phyloP scores from a whole-genome alignment of 2,113 vertebrate species.

The Anhinga rufa region DNA sequence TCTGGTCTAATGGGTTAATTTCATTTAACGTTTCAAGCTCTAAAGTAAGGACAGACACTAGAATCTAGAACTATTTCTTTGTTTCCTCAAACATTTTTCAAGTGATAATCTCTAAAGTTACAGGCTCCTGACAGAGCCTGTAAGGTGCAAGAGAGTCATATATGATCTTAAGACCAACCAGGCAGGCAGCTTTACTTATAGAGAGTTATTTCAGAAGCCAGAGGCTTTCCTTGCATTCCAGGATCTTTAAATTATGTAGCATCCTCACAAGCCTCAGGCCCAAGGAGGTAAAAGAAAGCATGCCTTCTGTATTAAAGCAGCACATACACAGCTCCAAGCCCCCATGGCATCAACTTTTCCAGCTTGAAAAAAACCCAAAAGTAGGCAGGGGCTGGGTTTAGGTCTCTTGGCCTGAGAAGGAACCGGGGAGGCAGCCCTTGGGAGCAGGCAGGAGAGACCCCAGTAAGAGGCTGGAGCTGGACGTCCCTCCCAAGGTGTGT shows the following conservation, averaged over 20 bases:
- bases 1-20: background rate
- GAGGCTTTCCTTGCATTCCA: background rate
- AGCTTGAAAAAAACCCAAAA: background rate
- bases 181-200: background rate
- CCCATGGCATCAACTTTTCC: background rate
- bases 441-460: background rate
- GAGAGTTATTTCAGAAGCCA: background rate
- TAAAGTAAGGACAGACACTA: background rate
- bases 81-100: background rate
- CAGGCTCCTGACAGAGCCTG: background rate
- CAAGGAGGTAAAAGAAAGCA: background rate
- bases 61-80: background rate
- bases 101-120: background rate
- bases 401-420: background rate
- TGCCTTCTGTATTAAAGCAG: background rate
- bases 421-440: fast-evolving
- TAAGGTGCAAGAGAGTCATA: background rate
- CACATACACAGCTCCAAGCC: background rate
- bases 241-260: background rate
- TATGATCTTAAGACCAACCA: background rate
- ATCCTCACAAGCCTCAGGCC: background rate
- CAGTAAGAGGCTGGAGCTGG: too few relatives aligned
- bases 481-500: too few relatives aligned
- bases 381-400: too few relatives aligned
- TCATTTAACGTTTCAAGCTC: background rate